Conservation (phyloP, 2,113 vertebrate genomes). For the Rhabdornis inornatus region DNA sequence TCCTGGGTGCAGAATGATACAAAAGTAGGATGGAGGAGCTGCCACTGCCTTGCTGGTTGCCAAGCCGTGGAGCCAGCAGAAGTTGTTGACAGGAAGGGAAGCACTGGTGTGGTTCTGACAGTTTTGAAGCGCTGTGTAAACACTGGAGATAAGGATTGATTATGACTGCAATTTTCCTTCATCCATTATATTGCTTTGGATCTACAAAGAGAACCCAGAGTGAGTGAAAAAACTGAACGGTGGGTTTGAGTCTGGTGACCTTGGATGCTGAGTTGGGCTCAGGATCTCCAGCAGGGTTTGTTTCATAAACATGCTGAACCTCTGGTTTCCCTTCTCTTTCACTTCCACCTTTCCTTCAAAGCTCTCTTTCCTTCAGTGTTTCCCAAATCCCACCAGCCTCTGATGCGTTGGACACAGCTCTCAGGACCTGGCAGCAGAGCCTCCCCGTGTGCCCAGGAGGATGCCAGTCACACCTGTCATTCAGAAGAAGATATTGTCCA, state of each 20-base stretch:
- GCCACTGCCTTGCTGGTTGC: not conserved
- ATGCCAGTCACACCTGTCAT: not conserved
- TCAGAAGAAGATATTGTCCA: not conserved
- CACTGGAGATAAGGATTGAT: not conserved
- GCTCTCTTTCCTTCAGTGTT: not conserved
- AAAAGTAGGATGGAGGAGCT: accelerated
- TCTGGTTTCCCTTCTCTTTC: not conserved
- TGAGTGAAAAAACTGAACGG: not conserved
- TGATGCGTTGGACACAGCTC: not conserved
- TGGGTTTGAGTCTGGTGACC: not conserved
- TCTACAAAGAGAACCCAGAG: not conserved
- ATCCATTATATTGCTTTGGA: not conserved
- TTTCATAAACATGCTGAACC: not conserved
- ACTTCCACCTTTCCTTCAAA: not conserved
- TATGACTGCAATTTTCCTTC: not conserved
- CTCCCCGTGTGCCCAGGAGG: not conserved
- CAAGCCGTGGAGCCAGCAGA: not conserved
- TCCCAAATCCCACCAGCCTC: not conserved
- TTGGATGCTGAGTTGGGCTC: not conserved
- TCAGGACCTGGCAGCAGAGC: not conserved
- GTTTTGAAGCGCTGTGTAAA: not conserved
- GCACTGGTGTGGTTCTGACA: not conserved
- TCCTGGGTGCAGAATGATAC: not conserved
- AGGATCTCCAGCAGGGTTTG: not conserved
- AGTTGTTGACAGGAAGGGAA: not conserved